Conservation (phyloP, 2,888 invertebrate species). For the Lasiommata megera region DNA sequence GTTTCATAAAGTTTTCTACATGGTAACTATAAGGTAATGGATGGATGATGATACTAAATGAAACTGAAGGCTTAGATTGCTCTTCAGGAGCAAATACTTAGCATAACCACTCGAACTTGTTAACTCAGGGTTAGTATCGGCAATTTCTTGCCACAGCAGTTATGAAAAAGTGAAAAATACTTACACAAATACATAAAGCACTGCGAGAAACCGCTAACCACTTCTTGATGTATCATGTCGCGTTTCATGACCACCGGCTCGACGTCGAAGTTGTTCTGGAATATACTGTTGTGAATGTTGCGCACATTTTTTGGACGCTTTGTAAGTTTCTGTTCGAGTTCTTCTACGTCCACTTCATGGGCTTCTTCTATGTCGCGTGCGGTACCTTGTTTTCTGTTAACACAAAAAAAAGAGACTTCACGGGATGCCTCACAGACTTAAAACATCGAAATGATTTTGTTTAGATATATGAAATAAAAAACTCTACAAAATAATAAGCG, state of each 20-base stretch:
- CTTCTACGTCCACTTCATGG: conserved; percentile 60
- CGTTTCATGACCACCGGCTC: conserved; percentile 31
- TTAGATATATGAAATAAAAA: too few species aligned
- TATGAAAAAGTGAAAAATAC: conserved; percentile 37
- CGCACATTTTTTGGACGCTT: conserved; percentile 39
- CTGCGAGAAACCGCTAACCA: conserved; percentile 60
- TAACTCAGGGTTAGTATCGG: too few species aligned
- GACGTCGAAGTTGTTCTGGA: conserved; percentile 63
- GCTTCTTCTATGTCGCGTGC: conserved; percentile 63
- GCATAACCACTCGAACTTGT: too few species aligned
- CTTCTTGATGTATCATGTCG: conserved; percentile 39
- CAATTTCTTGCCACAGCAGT: too few species aligned
- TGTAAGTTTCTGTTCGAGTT: conserved; percentile 31
- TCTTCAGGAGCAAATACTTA: too few species aligned
- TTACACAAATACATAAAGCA: conserved; percentile 72
- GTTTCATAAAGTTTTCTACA: too few species aligned
- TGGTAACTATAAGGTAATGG: too few species aligned
- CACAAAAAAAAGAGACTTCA: neutral
- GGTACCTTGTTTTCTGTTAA: conserved; percentile 60
- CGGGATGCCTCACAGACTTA: too few species aligned
- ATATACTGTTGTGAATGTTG: conserved; percentile 48
- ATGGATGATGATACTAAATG: too few species aligned
- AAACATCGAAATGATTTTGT: too few species aligned
- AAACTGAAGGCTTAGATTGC: too few species aligned
- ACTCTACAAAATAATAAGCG: too few species aligned